Evolutionary conservation across 1,140 invertebrate genomes (phyloP).

Genomic region (Pogonus chalceus): DNA sequence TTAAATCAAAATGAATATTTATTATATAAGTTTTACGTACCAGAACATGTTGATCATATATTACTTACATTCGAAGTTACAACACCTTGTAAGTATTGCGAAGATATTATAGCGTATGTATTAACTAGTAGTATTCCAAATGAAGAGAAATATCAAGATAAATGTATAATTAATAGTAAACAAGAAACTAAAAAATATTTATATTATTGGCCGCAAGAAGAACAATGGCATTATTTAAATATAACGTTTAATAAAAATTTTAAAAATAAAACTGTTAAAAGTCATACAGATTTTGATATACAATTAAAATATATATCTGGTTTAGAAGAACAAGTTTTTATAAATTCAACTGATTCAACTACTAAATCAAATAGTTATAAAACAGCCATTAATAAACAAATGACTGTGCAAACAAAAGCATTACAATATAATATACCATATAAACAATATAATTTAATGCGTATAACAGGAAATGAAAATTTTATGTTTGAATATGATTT

Average conservation of each 20-base stretch:
- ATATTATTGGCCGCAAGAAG: background rate
- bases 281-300: background rate
- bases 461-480: conserved; percentile 57
- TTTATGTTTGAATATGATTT: conserved; percentile 62
- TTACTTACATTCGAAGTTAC: conserved; percentile 25
- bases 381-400: background rate
- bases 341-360: too few species aligned
- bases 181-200: conserved; percentile 19
- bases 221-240: conserved; percentile 45
- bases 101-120: conserved; percentile 26
- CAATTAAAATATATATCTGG: conserved; percentile 12
- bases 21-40: conserved; percentile 37
- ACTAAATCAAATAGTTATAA: background rate
- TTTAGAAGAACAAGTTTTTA: background rate
- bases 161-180: conserved; percentile 24
- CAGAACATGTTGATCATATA: conserved; percentile 26
- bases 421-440: conserved; percentile 11
- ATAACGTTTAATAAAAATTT: conserved; percentile 25
- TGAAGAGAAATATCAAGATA: conserved; percentile 22
- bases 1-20: conserved; percentile 21
- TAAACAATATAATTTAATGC: conserved; percentile 39
- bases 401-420: background rate
- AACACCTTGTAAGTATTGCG: conserved; percentile 25
- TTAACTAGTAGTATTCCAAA: conserved; percentile 26
- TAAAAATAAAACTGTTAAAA: conserved; percentile 16